These are phyloP conservation scores for Diadegma fenestrale DNA, from an alignment of 2,888 invertebrate genomes.

Conservation along the genomic window DNA sequence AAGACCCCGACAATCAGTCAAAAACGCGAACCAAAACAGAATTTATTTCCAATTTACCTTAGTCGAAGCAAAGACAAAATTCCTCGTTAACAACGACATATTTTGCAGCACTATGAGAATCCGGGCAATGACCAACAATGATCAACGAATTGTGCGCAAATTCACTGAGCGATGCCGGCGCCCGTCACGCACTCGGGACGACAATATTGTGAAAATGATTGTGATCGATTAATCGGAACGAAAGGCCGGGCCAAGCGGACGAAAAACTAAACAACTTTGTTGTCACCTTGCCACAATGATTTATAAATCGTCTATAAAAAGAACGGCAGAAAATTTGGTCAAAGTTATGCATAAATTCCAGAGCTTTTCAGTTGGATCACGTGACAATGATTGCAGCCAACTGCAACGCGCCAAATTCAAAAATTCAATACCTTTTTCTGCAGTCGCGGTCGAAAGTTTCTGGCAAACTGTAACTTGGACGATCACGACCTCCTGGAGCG, in stretches of 20 bases:
- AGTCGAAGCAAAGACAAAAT: neutral
- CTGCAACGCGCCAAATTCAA: neutral
- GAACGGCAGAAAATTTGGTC: neutral
- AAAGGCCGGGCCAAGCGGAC: neutral
- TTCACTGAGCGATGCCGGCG: constrained; percentile 3
- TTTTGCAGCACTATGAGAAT: neutral
- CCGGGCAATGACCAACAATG: neutral
- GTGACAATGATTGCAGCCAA: neutral
- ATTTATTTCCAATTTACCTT: constrained; percentile 8
- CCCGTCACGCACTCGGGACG: neutral
- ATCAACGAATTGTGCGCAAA: constrained; percentile 28
- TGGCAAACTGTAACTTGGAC: neutral
- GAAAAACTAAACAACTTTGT: constrained; percentile 20
- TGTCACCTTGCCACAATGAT: neutral
- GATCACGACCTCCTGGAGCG: neutral
- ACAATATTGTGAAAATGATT: constrained; percentile 15
- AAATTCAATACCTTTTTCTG: neutral
- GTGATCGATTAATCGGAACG: constrained; percentile 10
- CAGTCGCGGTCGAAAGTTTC: too few species aligned
- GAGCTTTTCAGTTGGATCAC: neutral
- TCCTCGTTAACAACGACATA: neutral
- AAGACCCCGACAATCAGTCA: too few species aligned
- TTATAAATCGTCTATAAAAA: constrained; percentile 22
- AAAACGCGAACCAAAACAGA: neutral
- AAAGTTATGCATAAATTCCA: constrained; percentile 10